Evolutionary conservation across 2,888 invertebrate species (phyloP).

Genomic region (Ceraclea dissimilis): DNA sequence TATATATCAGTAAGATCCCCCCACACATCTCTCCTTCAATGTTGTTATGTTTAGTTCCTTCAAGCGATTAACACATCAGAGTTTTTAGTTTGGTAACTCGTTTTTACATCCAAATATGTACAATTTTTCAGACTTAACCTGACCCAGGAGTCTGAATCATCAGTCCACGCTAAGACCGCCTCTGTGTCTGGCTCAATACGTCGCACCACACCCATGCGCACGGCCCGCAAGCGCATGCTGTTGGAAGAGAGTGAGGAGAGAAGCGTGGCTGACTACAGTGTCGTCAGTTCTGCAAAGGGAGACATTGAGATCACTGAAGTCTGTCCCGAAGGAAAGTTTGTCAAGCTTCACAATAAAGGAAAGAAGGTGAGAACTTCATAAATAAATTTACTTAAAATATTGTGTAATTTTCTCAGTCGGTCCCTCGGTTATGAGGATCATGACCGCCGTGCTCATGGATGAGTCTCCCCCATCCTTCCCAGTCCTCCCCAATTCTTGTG

Average conservation of each 20-base stretch:
- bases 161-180: conserved; percentile 3
- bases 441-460: too few species aligned
- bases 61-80: too few species aligned
- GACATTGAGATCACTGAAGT: conserved; percentile 81
- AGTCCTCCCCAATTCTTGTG: too few species aligned
- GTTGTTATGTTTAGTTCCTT: too few species aligned
- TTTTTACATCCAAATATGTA: too few species aligned
- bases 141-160: conserved; percentile 28
- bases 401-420: too few species aligned
- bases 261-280: conserved; percentile 61
- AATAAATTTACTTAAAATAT: neutral
- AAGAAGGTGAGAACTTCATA: conserved; percentile 62
- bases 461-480: too few species aligned
- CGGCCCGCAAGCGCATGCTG: conserved; percentile 55
- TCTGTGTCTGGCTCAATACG: conserved; percentile 8
- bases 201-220: conserved; percentile 52
- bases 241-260: conserved; percentile 65
- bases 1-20: too few species aligned
- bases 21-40: too few species aligned
- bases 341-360: conserved; percentile 82
- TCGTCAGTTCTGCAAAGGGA: conserved; percentile 64
- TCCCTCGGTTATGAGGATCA: too few species aligned
- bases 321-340: conserved; percentile 80
- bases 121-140: conserved; percentile 38
- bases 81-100: too few species aligned